phyloP scores from a whole-genome alignment of 37 sponge, comb jelly and placozoan genomes.

The Halisarca cf. caerulea region DNA sequence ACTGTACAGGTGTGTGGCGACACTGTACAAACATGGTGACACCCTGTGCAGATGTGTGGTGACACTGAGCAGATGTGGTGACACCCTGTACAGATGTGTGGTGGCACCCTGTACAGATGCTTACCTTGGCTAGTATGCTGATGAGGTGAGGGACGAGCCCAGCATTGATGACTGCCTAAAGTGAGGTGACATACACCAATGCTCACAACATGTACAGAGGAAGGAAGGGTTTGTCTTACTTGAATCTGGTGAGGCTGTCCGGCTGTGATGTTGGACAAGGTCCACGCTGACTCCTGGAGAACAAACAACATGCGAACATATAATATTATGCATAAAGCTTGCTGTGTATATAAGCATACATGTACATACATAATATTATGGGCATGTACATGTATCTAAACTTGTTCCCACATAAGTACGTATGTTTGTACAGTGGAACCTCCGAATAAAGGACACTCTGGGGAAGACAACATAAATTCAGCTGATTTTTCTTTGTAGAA shows the following conservation, averaged over 20 bases:
- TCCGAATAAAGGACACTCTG: no score
- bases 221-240: slow-evolving; percentile 10
- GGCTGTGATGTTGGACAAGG: slow-evolving; percentile 98
- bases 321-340: not conserved
- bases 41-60: no score
- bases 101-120: not conserved
- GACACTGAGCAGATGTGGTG: no score
- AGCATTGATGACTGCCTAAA: slow-evolving; percentile 74
- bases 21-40: not conserved
- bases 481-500: no score
- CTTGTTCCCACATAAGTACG: not conserved
- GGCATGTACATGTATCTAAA: slow-evolving; percentile 52
- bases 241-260: slow-evolving; percentile 87
- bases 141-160: slow-evolving; percentile 76
- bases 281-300: slow-evolving; percentile 94
- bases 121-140: slow-evolving; percentile 51
- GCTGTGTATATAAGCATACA: not conserved
- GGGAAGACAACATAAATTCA: no score
- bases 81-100: no score
- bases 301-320: no score
- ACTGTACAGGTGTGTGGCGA: slow-evolving; percentile 4
- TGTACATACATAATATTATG: slow-evolving; percentile 17
- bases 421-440: slow-evolving; percentile 1
- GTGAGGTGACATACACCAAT: not conserved
- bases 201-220: not conserved